phyloP scores from a whole-genome alignment of 2,113 vertebrate species.

The Lophochroa leadbeateri region DNA sequence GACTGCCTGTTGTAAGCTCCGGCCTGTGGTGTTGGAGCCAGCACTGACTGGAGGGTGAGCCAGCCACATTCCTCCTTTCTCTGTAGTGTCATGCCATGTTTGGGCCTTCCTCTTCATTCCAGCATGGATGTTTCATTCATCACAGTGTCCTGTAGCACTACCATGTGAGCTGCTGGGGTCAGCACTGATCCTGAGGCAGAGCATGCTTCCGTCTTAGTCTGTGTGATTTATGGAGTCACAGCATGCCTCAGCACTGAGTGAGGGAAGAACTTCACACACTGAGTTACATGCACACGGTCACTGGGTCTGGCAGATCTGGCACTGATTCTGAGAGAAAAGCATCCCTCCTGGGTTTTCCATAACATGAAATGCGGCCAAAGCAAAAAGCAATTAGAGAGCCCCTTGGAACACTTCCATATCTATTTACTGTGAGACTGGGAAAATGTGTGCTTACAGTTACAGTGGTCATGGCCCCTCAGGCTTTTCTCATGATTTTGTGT shows the following conservation, averaged over 20 bases:
- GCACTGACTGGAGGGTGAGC: not conserved
- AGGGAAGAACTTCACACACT: not conserved
- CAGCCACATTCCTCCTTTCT: not conserved
- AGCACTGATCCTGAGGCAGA: not conserved
- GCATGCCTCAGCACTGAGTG: not conserved
- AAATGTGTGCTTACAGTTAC: not conserved
- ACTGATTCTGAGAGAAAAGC: not conserved
- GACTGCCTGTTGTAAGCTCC: not conserved
- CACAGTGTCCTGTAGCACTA: not conserved
- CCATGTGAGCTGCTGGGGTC: not conserved
- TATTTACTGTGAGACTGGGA: conserved; percentile 20
- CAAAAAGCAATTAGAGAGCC: not conserved
- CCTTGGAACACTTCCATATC: conserved; percentile 2
- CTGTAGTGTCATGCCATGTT: not conserved
- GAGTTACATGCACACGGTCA: not conserved
- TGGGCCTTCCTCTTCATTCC: not conserved
- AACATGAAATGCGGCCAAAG: not conserved
- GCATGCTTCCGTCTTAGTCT: not conserved
- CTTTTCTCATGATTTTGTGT: conserved; percentile 2
- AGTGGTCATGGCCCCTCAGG: not conserved
- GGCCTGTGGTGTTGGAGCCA: not conserved
- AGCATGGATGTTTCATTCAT: not conserved
- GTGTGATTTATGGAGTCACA: not conserved
- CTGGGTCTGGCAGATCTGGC: not conserved
- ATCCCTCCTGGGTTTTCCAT: not conserved